Percentiles rank a stretch among this genome's conserved stretches.
Evolutionary conservation across 2,113 vertebrate genomes (phyloP).

Genomic region (Montifringilla adamsi): DNA sequence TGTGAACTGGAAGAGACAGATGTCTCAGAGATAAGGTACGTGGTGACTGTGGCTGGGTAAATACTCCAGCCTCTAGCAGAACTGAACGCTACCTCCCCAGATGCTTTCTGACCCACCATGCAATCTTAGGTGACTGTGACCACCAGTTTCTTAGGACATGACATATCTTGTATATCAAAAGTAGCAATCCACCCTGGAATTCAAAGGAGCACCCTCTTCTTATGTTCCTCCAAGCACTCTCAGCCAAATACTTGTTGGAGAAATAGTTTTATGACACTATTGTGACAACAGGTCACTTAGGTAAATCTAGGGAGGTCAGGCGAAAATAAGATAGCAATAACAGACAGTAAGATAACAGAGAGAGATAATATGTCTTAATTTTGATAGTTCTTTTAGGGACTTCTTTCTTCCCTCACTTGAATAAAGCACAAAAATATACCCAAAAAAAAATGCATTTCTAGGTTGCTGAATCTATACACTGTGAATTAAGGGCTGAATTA

Average conservation of each 20-base stretch:
- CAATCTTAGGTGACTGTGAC: not conserved
- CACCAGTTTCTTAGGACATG: not conserved
- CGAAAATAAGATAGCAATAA: not conserved
- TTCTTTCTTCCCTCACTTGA: not conserved
- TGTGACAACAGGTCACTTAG: not conserved
- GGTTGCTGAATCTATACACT: not conserved
- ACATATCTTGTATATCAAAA: not conserved
- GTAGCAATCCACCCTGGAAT: not conserved
- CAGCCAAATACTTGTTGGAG: not conserved
- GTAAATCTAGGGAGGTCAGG: not conserved
- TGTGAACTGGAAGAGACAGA: constrained; percentile 82
- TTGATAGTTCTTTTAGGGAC: not conserved
- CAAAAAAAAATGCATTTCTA: not conserved
- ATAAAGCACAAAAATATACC: not conserved
- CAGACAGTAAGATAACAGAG: not conserved
- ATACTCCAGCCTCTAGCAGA: not conserved
- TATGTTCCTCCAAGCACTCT: not conserved
- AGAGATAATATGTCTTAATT: not conserved
- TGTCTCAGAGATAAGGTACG: not conserved
- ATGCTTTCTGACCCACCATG: fast-evolving
- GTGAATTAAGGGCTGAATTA: not conserved
- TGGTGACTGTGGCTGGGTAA: not conserved
- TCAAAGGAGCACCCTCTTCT: not conserved
- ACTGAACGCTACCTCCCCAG: not conserved
- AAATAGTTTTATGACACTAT: not conserved